These are phyloP conservation scores for Beroe ovata DNA, from an alignment of 37 sponge, comb jelly and placozoan genomes.

Conservation along the genomic window DNA sequence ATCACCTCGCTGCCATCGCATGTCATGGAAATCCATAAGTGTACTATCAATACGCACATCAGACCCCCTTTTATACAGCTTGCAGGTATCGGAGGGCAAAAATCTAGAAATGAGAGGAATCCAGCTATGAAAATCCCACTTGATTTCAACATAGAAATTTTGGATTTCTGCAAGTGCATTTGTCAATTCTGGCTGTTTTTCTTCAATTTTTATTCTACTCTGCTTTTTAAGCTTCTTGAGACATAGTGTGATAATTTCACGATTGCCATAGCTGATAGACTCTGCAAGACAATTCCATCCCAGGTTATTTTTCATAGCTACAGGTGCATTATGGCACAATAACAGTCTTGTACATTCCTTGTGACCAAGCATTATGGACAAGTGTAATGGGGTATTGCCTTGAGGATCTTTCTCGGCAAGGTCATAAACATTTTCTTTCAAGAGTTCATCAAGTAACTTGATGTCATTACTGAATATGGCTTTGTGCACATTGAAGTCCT, in stretches of 20 bases:
- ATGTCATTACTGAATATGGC: slow-evolving; percentile 79
- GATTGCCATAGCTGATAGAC: slow-evolving; percentile 87
- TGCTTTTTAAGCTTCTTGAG: slow-evolving; percentile 60
- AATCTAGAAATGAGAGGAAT: slow-evolving; percentile 84
- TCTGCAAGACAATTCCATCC: slow-evolving; percentile 93
- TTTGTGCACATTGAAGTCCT: slow-evolving; percentile 69
- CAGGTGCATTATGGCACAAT: slow-evolving; percentile 71
- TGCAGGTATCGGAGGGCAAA: slow-evolving; percentile 83
- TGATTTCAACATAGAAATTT: slow-evolving; percentile 87
- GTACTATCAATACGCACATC: slow-evolving; percentile 78
- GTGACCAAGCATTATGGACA: slow-evolving; percentile 85
- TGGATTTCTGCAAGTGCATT: slow-evolving; percentile 72
- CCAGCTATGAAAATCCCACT: slow-evolving; percentile 89
- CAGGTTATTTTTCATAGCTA: slow-evolving; percentile 79
- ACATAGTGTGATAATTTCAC: slow-evolving; percentile 73
- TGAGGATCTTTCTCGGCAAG: slow-evolving; percentile 70
- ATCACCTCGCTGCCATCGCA: slow-evolving; percentile 86
- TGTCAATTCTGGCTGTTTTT: slow-evolving; percentile 45
- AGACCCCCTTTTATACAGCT: slow-evolving; percentile 77
- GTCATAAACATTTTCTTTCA: slow-evolving; percentile 32
- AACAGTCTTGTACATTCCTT: slow-evolving; percentile 72
- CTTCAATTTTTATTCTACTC: slow-evolving; percentile 39
- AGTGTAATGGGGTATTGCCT: slow-evolving; percentile 86
- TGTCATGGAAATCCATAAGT: slow-evolving; percentile 83
- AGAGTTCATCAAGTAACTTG: slow-evolving; percentile 41